These are phyloP conservation scores for Pycnonotus jocosus DNA, from an alignment of 2,113 vertebrate species.

Conservation along the genomic window DNA sequence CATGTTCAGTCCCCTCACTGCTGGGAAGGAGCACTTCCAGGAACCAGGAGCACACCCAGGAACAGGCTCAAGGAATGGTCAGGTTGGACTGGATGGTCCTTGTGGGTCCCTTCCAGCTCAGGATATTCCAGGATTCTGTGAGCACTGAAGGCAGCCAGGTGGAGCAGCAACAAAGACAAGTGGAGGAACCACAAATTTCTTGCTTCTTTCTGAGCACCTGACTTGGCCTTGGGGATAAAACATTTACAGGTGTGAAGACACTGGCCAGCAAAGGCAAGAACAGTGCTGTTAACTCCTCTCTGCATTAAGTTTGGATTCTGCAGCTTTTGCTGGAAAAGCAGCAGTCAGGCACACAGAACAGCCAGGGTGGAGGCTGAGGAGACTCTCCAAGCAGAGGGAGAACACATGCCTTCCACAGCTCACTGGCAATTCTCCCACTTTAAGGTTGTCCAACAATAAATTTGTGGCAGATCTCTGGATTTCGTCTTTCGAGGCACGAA, in stretches of 20 bases:
- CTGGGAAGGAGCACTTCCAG: background rate
- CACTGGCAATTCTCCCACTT: background rate
- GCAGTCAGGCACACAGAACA: rapidly evolving
- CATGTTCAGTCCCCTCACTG: background rate
- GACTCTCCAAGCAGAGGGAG: background rate
- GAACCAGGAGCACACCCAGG: background rate
- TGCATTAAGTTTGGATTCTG: background rate
- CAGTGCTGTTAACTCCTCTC: background rate
- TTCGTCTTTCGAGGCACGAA: background rate
- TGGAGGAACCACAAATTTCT: background rate
- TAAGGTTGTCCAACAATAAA: background rate
- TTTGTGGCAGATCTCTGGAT: background rate
- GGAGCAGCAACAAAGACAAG: background rate
- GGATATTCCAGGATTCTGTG: background rate
- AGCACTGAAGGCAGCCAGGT: background rate
- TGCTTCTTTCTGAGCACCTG: background rate
- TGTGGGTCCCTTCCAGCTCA: background rate
- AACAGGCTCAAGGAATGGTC: background rate
- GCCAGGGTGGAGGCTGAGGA: background rate
- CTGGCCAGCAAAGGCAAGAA: background rate
- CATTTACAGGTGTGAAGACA: background rate
- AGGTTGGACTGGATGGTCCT: background rate
- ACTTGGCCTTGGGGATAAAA: background rate
- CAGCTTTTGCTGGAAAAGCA: background rate
- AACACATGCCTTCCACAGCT: background rate